These are phyloP conservation scores for Ceryle rudis DNA, from an alignment of 2,797 vertebrate species.

Conservation along the genomic window DNA sequence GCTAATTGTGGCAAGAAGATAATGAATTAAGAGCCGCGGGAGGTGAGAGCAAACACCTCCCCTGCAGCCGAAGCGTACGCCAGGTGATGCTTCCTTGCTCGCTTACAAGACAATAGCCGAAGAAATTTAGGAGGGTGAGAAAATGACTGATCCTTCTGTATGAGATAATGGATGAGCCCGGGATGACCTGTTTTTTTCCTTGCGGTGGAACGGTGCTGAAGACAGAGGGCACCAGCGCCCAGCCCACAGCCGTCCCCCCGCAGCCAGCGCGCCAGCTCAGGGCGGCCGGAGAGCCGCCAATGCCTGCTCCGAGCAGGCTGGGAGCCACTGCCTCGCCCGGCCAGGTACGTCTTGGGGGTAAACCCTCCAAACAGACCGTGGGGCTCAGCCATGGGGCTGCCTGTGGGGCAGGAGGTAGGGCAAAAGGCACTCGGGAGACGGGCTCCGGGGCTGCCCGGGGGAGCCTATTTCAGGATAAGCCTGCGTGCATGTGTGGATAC, in stretches of 20 bases:
- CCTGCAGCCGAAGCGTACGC: not conserved
- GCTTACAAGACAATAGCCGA: not conserved
- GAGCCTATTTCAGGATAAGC: conserved; percentile 8
- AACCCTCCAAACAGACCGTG: not conserved
- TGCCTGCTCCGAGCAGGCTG: conserved; percentile 77
- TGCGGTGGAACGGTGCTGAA: conserved; percentile 87
- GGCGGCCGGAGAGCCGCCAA: conserved; percentile 73
- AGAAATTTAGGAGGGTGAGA: conserved; percentile 37
- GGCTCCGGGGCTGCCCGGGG: not conserved
- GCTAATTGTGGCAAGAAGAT: not conserved
- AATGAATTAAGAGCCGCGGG: not conserved
- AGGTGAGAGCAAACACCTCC: not conserved
- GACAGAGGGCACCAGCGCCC: conserved; percentile 90
- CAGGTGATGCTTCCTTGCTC: not conserved
- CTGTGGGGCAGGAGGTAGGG: not conserved
- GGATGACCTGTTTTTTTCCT: conserved; percentile 88
- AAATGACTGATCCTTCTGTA: conserved; percentile 61
- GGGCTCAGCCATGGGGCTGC: not conserved
- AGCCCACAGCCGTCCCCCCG: conserved; percentile 75
- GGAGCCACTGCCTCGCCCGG: conserved; percentile 78
- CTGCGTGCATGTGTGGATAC: not conserved
- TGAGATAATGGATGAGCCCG: conserved; percentile 80
- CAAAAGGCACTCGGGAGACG: not conserved
- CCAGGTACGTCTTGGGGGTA: conserved; percentile 83
- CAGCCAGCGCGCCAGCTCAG: conserved; percentile 80